Conservation (phyloP, 2,113 vertebrate genomes). For the Mustelus asterias region DNA sequence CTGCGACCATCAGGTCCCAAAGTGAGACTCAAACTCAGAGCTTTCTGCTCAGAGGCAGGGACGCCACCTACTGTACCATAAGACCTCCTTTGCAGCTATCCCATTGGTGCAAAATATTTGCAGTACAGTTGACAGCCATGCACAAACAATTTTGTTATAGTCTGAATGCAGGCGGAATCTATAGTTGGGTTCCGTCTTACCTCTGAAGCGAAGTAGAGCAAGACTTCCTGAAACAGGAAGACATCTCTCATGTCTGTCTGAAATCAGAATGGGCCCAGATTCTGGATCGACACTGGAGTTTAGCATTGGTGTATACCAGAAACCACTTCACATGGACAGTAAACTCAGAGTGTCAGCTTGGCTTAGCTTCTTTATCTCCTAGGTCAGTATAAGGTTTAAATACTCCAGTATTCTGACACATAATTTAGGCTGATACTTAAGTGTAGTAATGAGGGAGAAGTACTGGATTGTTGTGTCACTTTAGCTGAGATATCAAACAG, state of each 20-base stretch:
- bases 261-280: neutral
- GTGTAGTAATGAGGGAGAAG: no score
- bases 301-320: neutral
- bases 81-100: neutral
- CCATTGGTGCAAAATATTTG: neutral
- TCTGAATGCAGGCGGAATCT: neutral
- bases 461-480: no score
- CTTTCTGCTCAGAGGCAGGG: no score
- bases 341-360: neutral
- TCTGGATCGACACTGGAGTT: neutral
- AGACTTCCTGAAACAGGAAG: neutral
- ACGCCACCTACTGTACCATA: no score
- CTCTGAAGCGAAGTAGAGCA: neutral
- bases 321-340: neutral
- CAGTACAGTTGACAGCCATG: neutral
- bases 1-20: no score
- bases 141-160: neutral
- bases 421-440: no score
- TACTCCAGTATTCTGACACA: neutral
- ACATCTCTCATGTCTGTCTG: neutral
- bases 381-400: neutral
- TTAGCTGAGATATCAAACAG: no score
- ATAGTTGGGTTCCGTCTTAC: neutral
- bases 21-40: no score
- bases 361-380: neutral